These are phyloP conservation scores for Lasioglossum lativentre DNA, from an alignment of 2,888 invertebrate species.

Conservation along the genomic window DNA sequence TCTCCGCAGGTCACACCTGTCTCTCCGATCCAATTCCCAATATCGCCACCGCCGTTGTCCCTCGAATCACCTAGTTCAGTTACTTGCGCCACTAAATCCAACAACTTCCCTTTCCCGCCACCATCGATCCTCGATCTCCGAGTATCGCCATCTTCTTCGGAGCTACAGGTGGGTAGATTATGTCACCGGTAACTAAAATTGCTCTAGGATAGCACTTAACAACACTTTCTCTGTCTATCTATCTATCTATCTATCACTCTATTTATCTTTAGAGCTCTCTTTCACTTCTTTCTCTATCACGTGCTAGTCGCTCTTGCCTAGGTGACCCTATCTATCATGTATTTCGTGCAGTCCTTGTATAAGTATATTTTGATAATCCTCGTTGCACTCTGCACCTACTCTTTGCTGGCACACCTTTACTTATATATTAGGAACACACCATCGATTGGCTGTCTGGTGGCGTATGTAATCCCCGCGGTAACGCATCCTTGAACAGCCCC, in stretches of 20 bases:
- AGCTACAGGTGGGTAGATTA: constrained; percentile 82
- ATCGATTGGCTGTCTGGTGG: constrained; percentile 80
- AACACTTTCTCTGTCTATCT: not conserved
- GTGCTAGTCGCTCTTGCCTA: constrained; percentile 55
- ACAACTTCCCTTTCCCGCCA: constrained; percentile 81
- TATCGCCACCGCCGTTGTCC: constrained; percentile 88
- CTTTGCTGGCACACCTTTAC: constrained; percentile 70
- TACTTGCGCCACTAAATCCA: constrained; percentile 74
- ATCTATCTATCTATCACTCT: constrained; percentile 25
- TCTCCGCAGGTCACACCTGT: constrained; percentile 81
- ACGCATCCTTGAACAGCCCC: constrained; percentile 49
- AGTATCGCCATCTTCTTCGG: constrained; percentile 81
- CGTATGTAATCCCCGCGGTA: constrained; percentile 68
- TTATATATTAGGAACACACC: constrained; percentile 68
- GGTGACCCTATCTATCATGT: constrained; percentile 39
- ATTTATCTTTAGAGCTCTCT: constrained; percentile 46
- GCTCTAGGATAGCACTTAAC: constrained; percentile 40
- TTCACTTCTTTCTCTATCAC: constrained; percentile 62
- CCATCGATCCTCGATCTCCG: constrained; percentile 82
- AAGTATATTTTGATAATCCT: constrained; percentile 56
- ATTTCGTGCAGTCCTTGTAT: constrained; percentile 40
- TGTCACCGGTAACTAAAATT: constrained; percentile 23
- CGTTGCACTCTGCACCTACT: constrained; percentile 72
- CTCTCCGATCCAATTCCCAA: constrained; percentile 84
- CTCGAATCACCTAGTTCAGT: constrained; percentile 85